Evolutionary conservation across 2,113 vertebrate species (phyloP).

Genomic region (Rhinoptilus africanus): DNA sequence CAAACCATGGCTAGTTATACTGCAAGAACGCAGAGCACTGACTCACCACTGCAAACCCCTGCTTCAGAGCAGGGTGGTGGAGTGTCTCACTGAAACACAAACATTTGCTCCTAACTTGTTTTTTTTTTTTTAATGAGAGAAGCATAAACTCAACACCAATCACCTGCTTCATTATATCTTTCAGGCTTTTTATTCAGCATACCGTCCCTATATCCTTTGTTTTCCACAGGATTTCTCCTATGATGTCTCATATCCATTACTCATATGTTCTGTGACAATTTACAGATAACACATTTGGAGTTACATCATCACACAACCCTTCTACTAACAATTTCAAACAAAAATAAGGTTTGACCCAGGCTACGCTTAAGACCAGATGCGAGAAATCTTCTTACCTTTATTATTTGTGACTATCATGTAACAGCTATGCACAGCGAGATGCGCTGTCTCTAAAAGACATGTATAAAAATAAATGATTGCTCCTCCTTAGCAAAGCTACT

Average conservation of each 20-base stretch:
- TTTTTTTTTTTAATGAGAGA: background rate
- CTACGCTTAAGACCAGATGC: background rate
- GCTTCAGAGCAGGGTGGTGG: background rate
- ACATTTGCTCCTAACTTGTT: background rate
- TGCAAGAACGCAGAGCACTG: background rate
- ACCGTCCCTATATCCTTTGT: background rate
- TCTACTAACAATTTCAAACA: background rate
- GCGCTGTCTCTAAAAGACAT: background rate
- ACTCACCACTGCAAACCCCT: fast-evolving
- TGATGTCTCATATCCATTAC: background rate
- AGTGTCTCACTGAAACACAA: background rate
- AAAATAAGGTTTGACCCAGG: background rate
- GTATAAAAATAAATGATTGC: background rate
- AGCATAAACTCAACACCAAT: background rate
- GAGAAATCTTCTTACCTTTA: background rate
- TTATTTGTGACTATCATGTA: background rate
- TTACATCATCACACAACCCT: background rate
- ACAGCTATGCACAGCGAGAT: background rate
- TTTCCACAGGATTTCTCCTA: background rate
- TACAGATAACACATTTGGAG: background rate
- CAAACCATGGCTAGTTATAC: background rate
- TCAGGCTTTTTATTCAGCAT: background rate
- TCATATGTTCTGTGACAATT: background rate
- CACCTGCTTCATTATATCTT: background rate
- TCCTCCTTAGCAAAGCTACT: background rate